Conservation (phyloP, 2,797 vertebrate species). For the Acomys russatus region DNA sequence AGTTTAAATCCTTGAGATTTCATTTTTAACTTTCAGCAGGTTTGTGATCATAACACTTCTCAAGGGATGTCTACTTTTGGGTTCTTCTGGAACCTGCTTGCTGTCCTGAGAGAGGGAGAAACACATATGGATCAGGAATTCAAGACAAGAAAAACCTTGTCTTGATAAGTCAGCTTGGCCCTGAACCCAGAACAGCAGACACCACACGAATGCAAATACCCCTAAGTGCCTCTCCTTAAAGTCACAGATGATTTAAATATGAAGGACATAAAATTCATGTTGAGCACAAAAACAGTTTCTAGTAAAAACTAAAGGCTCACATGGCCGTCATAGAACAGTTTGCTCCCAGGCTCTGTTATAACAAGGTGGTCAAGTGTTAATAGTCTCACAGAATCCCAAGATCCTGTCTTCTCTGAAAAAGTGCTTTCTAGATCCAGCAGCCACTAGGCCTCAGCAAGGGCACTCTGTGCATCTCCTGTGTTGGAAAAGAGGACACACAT, state of each 20-base stretch:
- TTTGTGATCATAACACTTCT: neutral
- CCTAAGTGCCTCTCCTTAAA: neutral
- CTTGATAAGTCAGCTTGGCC: neutral
- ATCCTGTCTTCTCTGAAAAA: neutral
- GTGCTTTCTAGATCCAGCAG: neutral
- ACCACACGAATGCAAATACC: neutral
- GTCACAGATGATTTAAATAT: constrained; percentile 31
- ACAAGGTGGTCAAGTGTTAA: neutral
- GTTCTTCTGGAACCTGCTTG: constrained; percentile 12
- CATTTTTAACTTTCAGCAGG: constrained; percentile 59
- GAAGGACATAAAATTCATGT: neutral
- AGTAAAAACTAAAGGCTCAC: neutral
- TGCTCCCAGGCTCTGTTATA: neutral
- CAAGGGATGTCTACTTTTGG: neutral
- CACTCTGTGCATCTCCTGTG: neutral
- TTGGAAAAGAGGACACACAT: neutral
- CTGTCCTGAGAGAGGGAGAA: neutral
- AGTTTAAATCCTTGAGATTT: constrained; percentile 13
- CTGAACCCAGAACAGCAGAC: constrained; percentile 2
- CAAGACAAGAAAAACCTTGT: constrained; percentile 22
- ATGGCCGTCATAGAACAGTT: neutral
- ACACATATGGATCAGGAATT: neutral
- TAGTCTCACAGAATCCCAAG: neutral
- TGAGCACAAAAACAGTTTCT: neutral
- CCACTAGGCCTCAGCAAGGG: neutral